Percentiles rank a stretch among this genome's conserved stretches.
phyloP scores from a whole-genome alignment of 2,113 vertebrate species.

The Lynx canadensis region DNA sequence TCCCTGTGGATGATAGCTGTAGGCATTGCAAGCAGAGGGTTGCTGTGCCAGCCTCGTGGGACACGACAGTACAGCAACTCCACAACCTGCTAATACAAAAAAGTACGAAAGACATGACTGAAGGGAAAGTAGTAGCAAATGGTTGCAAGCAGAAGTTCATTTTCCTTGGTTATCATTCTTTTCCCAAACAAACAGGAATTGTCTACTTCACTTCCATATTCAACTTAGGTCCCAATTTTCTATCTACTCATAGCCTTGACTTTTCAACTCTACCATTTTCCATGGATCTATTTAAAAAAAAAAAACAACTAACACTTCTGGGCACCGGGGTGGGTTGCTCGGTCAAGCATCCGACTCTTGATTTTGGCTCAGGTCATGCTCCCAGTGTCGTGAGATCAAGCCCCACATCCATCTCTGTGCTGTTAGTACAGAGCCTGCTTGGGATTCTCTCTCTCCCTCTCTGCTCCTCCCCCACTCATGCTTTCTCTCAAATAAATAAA shows the following conservation, averaged over 20 bases:
- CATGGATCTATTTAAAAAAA: neutral
- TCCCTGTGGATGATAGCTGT: slow-evolving; percentile 33
- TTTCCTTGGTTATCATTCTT: neutral
- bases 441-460: neutral
- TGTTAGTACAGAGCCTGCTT: too few species aligned
- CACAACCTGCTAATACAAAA: neutral
- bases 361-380: too few species aligned
- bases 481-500: neutral
- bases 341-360: too few species aligned
- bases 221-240: neutral
- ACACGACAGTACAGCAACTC: neutral
- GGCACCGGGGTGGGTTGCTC: neutral
- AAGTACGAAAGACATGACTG: neutral
- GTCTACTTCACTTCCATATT: slow-evolving; percentile 9
- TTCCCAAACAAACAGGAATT: slow-evolving; percentile 16
- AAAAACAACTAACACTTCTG: neutral
- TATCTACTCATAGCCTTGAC: neutral
- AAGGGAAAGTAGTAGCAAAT: neutral
- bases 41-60: slow-evolving; percentile 11
- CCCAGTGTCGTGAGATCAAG: too few species aligned
- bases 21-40: slow-evolving; percentile 31
- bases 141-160: neutral
- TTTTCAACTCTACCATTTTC: neutral
- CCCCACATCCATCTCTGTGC: too few species aligned
- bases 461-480: neutral